These are phyloP conservation scores for Larimichthys polyactis DNA, from an alignment of 2,113 vertebrate species.

Conservation along the genomic window DNA sequence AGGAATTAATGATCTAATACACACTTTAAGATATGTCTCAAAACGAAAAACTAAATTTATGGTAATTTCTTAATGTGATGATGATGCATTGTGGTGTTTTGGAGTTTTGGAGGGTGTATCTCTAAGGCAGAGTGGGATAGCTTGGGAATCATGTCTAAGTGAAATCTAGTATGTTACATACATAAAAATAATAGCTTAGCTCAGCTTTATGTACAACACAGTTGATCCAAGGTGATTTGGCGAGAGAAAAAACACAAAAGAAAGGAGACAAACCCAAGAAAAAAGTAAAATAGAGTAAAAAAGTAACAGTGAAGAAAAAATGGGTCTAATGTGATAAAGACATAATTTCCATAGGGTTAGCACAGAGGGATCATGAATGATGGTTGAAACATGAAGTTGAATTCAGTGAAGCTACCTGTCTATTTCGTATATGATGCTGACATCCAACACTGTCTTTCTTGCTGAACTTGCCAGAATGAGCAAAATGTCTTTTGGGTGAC, in stretches of 20 bases:
- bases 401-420: background rate
- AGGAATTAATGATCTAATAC: background rate
- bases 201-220: background rate
- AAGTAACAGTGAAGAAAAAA: background rate
- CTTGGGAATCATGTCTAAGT: background rate
- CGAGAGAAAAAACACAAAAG: background rate
- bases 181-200: background rate
- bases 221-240: background rate
- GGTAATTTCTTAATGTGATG: background rate
- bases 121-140: background rate
- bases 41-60: background rate
- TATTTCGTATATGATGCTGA: background rate
- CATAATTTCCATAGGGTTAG: background rate
- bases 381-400: background rate
- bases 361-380: background rate
- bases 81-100: background rate
- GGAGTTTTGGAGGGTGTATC: background rate
- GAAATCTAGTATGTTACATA: background rate
- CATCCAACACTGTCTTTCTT: conserved; percentile 19
- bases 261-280: background rate
- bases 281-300: background rate
- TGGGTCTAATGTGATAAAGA: background rate
- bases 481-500: conserved; percentile 22
- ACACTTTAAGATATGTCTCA: background rate
- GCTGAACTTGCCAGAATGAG: conserved; percentile 34